Conservation (phyloP, 2,113 vertebrate genomes). For the Bubalus kerabau region DNA sequence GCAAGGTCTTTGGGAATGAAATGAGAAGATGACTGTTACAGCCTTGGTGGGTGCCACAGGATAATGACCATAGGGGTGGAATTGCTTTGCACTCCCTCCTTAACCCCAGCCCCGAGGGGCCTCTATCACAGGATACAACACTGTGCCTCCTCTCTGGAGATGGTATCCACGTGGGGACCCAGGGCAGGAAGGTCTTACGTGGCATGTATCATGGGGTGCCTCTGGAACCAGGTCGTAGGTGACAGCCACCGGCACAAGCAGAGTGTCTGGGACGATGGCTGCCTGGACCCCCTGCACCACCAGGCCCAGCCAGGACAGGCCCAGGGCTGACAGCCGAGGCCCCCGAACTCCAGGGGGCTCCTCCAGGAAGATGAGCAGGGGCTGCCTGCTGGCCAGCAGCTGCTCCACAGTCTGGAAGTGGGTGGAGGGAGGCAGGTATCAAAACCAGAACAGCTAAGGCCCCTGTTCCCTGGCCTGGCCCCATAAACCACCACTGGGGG, state of each 20-base stretch:
- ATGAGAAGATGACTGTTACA: not conserved
- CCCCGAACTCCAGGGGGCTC: constrained; percentile 57
- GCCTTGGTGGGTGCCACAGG: not conserved
- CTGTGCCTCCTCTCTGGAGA: not conserved
- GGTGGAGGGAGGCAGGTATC: not conserved
- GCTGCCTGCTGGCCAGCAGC: constrained; percentile 84
- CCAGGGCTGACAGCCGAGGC: constrained; percentile 74
- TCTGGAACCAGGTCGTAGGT: constrained; percentile 81
- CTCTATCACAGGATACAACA: not conserved
- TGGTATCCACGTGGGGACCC: not conserved
- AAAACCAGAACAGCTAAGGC: not conserved
- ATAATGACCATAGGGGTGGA: not conserved
- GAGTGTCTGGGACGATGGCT: constrained; percentile 79
- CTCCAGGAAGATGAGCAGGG: constrained; percentile 83
- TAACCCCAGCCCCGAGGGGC: not conserved
- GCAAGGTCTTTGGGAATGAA: not conserved
- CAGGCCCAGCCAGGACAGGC: constrained; percentile 72
- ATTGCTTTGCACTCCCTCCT: not conserved
- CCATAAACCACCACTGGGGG: fast-evolving
- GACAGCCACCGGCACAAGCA: constrained; percentile 87
- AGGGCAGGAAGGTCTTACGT: constrained; percentile 63
- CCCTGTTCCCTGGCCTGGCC: not conserved
- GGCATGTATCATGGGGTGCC: fast-evolving
- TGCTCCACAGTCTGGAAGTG: constrained; percentile 82
- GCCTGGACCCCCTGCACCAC: constrained; percentile 78